Base-by-base conservation (phyloP, 2,888 invertebrate species). In the Campoplex nolae region DNA sequence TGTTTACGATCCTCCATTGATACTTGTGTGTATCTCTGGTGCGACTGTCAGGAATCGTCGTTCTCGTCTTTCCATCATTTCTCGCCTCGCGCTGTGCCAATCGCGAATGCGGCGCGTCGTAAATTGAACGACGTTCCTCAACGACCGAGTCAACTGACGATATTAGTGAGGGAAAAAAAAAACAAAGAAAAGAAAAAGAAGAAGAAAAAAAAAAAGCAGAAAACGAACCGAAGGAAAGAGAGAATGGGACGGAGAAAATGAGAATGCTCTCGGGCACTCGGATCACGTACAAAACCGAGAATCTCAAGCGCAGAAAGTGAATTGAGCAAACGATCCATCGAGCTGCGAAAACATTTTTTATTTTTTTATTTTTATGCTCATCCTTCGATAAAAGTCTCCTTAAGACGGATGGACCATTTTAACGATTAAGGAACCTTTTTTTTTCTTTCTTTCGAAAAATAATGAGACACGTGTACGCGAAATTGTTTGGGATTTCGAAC, bases 101-200 rank as follows among this genome's bases (percentile, higher is more conserved):
- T 83, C 79, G 48, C 83, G 65, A 86, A 83, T 80, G 38, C 38
- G 83, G 86, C 79, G 79, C 71, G 23, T 23, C 86, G 86, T 86
- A 76, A 86, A 83, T 86, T 86, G 86, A 86, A 78, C 73, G 73
- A 83, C 78, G 74, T 65, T 83, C 13, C 68, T 62, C 79, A 75
- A 65, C 77, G 58, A 70, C 51, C 75, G 79, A 76, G 80, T 73
- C 42, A 80, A 83, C 83, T 76, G 75, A 75, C 74, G 45, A 13
- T 48, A 58, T 38, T 28, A 80, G n/a, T 23, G 38, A 51, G 74
- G 54, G 32, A 45, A 42, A 48, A 51, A 65, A 42, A 45, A 45
- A 11, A 11, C 56, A 65, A 48, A 58, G 35, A 23, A 71, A 51
- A 71, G 58, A 58, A 42, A 48, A 9, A 45, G 9, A 9, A n/a